phyloP scores from a whole-genome alignment of 2,797 vertebrate species.

The Sternarchorhynchus goeldii region DNA sequence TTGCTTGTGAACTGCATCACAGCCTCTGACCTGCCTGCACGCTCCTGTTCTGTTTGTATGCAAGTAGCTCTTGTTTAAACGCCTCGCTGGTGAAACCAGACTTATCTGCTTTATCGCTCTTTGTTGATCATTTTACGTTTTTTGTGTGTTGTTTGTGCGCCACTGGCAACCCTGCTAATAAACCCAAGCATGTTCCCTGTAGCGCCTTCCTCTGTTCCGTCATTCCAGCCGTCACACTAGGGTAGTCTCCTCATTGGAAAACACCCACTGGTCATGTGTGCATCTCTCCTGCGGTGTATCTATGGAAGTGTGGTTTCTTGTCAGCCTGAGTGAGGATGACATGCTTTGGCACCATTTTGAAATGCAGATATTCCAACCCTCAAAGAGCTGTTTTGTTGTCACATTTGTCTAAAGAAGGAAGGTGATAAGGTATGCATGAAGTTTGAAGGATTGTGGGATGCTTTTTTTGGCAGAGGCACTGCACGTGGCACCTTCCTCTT shows the following conservation, averaged over 20 bases:
- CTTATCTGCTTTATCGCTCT: no score
- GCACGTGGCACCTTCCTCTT: conserved; percentile 55
- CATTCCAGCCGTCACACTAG: no score
- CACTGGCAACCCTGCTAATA: no score
- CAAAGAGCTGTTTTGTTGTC: conserved; percentile 32
- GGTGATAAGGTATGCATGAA: conserved; percentile 52
- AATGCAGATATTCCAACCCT: conserved; percentile 31
- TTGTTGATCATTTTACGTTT: no score
- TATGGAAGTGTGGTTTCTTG: conserved; percentile 13
- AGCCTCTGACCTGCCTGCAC: no score
- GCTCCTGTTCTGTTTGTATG: no score
- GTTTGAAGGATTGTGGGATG: conserved; percentile 60
- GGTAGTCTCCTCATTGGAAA: conserved; percentile 16
- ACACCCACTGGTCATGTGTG: conserved; percentile 14
- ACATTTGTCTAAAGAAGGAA: conserved; percentile 32
- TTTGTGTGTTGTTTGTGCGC: no score
- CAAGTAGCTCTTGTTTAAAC: no score
- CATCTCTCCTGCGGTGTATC: conserved; percentile 10
- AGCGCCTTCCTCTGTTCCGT: no score
- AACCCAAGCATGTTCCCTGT: no score
- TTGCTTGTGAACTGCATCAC: no score
- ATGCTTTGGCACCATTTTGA: conserved; percentile 28
- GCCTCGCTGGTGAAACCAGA: no score
- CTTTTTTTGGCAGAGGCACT: conserved; percentile 59
- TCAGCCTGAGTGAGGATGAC: conserved; percentile 25